Evolutionary conservation across 2,113 vertebrate species (phyloP).

Genomic region (Columbina picui): DNA sequence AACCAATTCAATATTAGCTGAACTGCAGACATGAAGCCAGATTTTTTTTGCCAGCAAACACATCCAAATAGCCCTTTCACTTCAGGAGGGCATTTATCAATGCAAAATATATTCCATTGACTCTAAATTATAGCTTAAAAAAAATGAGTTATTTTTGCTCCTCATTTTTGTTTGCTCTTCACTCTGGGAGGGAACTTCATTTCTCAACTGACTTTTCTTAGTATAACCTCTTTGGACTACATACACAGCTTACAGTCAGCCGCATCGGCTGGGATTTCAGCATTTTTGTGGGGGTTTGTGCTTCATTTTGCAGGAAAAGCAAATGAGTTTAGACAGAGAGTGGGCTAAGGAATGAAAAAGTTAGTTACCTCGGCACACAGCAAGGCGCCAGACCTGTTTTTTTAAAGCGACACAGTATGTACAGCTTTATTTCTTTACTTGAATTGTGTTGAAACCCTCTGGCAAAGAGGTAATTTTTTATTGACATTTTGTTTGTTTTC

Average conservation of each 20-base stretch:
- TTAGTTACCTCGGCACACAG: not conserved
- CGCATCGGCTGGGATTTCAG: not conserved
- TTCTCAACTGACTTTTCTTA: not conserved
- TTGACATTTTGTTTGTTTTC: slow-evolving; percentile 66
- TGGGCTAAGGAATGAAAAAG: slow-evolving; percentile 18
- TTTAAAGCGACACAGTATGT: not conserved
- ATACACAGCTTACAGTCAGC: not conserved
- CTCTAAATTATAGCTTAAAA: not conserved
- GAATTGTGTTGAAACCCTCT: slow-evolving; percentile 33
- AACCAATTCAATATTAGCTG: not conserved
- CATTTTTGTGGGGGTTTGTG: not conserved
- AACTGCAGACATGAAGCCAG: not conserved
- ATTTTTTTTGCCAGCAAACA: not conserved
- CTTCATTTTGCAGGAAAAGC: slow-evolving; percentile 17
- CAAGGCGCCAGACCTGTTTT: not conserved
- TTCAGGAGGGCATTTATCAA: not conserved
- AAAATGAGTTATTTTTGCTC: not conserved
- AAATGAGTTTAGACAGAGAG: slow-evolving; percentile 20
- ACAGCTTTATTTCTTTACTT: slow-evolving; percentile 52
- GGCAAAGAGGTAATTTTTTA: slow-evolving; percentile 63
- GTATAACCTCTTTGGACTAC: not conserved
- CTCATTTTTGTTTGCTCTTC: not conserved
- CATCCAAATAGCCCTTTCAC: not conserved
- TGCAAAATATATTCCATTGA: not conserved
- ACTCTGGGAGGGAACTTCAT: not conserved